These are phyloP conservation scores for Umimayanthus chanpuru DNA, from an alignment of 92 coral and sea anemone genomes.

Conservation along the genomic window DNA sequence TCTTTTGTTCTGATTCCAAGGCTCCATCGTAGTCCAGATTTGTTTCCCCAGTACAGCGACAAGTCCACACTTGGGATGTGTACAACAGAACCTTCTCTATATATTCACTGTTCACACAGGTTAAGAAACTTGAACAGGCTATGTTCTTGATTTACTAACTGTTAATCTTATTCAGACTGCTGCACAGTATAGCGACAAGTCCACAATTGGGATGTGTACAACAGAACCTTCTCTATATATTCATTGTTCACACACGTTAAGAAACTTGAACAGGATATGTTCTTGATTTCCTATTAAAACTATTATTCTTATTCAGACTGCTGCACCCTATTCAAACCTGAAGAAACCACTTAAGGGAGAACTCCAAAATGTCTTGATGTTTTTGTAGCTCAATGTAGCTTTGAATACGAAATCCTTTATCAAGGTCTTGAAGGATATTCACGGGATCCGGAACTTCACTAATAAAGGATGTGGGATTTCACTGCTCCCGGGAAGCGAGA, in stretches of 20 bases:
- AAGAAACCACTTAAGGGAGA: too few relatives aligned
- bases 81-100: conserved; percentile 80
- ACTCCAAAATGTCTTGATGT: too few relatives aligned
- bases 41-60: conserved; percentile 76
- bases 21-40: conserved; percentile 79
- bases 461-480: too few relatives aligned
- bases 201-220: conserved; percentile 92
- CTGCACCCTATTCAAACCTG: too few relatives aligned
- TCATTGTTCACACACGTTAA: conserved; percentile 71
- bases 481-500: too few relatives aligned
- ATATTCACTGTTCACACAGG: conserved; percentile 75
- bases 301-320: background rate
- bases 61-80: conserved; percentile 89
- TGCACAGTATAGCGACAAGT: conserved; percentile 72
- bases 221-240: conserved; percentile 78
- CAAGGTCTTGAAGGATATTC: too few relatives aligned
- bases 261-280: background rate
- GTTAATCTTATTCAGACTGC: background rate
- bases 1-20: conserved; percentile 70
- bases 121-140: conserved; percentile 10
- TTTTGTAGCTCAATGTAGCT: too few relatives aligned
- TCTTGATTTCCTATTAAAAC: background rate
- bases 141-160: background rate
- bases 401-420: too few relatives aligned
- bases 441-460: too few relatives aligned